Conservation (phyloP, 2,113 vertebrate genomes). For the Siniperca chuatsi region DNA sequence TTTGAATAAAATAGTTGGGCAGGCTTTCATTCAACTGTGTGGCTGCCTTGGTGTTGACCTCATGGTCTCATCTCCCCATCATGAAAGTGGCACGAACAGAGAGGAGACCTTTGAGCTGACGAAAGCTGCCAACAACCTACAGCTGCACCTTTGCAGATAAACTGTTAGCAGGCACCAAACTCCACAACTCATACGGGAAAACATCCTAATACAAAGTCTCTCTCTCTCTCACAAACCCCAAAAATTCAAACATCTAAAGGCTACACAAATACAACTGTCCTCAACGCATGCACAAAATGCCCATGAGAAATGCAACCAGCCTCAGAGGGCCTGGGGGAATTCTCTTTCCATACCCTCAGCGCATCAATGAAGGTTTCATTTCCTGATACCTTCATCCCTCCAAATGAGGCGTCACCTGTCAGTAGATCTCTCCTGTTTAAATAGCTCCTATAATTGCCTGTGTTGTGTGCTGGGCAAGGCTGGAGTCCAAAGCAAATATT, state of each 20-base stretch:
- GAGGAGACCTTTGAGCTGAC: slow-evolving; percentile 59
- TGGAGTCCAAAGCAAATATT: slow-evolving; percentile 86
- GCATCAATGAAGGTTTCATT: slow-evolving; percentile 82
- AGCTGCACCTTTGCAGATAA: slow-evolving; percentile 82
- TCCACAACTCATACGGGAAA: slow-evolving; percentile 40
- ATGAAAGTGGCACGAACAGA: slow-evolving; percentile 59
- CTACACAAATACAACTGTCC: slow-evolving; percentile 46
- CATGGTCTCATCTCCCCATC: slow-evolving; percentile 57
- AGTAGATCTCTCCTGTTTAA: slow-evolving; percentile 82
- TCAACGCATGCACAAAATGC: slow-evolving; percentile 45
- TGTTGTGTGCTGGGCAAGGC: slow-evolving; percentile 82
- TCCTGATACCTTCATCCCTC: slow-evolving; percentile 81
- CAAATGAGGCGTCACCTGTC: slow-evolving; percentile 83
- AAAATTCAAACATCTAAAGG: slow-evolving; percentile 40
- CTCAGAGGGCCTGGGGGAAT: slow-evolving; percentile 58
- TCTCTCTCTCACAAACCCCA: slow-evolving; percentile 15
- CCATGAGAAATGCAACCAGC: slow-evolving; percentile 60
- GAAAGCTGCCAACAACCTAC: slow-evolving; percentile 56
- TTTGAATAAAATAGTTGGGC: slow-evolving; percentile 2
- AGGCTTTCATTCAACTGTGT: slow-evolving; percentile 38
- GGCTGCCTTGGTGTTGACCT: slow-evolving; percentile 45
- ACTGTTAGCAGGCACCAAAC: slow-evolving; percentile 48
- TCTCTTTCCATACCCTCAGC: slow-evolving; percentile 75
- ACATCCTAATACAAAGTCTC: slow-evolving; percentile 24
- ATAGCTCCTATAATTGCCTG: slow-evolving; percentile 82